Evolutionary conservation across 35 echinoderm and acorn worm species (phyloP), one percentile per base, ranked within the genome.

Genomic region (Apostichopus japonicus): DNA sequence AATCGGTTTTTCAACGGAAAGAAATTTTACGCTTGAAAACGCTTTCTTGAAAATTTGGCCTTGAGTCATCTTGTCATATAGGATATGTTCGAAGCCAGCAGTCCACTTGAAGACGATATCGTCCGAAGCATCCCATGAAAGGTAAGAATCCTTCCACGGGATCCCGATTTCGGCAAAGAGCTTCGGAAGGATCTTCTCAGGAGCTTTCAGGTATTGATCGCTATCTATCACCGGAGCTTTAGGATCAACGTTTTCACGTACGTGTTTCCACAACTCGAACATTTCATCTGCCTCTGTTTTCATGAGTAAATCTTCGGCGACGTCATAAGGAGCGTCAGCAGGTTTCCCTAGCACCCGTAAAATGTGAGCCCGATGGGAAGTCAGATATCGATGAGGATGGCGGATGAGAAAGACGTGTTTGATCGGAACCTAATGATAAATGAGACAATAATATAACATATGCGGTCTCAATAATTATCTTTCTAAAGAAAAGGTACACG

Each of bases 121-220:
- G 52, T 55, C 54, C 22, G 13, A 16, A 51, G 65, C 57, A 14
- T 27, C 24, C 83, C 83, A 87, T 14, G 25, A 54, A 10, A 87
- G 83, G 24, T 87, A 87, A 7, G 83, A 59, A 59, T 87, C 83
- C 54, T 87, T 87, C 83, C 83, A 87, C 52, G 83, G 58, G 54
- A 87, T 87, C 6, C 83, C 83, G 21, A 87, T 61, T 25, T 61
- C 53, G 9, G 25, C 5, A 65, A 87, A 87, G 10, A 59, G 54
- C 56, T 87, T 87, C 9, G 83, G 83, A 22, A 87, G 56, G 11
- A 87, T 59, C 55, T 55, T 56, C 53, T 61, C 83, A 13, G 83
- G 83, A 24, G 25, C 23, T 10, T 87, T 6, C 5, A 87, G 53
- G 13, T 54, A 24, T 24, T 86, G 27, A 87, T 87, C 83, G 52